These are phyloP conservation scores for Arremon aurantiirostris DNA, from an alignment of 2,797 vertebrate genomes.

Conservation along the genomic window DNA sequence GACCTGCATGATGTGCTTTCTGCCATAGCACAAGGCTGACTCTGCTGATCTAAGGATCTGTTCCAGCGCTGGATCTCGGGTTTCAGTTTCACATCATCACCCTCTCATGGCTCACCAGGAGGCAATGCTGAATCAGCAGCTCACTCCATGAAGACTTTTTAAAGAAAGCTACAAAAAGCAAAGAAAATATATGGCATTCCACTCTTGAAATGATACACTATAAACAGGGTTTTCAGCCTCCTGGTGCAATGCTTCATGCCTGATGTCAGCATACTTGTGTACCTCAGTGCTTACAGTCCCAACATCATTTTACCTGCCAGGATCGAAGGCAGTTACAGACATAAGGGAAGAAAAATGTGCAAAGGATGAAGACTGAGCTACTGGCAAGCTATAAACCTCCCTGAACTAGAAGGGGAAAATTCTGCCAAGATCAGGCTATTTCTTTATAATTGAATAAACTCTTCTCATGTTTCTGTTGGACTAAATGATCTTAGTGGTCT, in stretches of 20 bases:
- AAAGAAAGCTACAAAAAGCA: background rate
- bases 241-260: background rate
- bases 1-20: background rate
- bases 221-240: background rate
- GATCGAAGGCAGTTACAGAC: background rate
- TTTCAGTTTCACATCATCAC: constrained; percentile 21
- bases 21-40: background rate
- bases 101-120: background rate
- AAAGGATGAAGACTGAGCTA: background rate
- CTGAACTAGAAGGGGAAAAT: background rate
- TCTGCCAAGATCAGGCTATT: background rate
- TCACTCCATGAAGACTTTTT: background rate
- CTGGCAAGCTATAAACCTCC: background rate
- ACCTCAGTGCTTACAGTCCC: background rate
- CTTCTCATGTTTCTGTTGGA: background rate
- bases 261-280: background rate
- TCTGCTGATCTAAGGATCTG: background rate
- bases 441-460: background rate
- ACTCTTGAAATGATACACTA: background rate
- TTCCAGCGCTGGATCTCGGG: background rate
- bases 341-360: background rate
- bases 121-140: constrained; percentile 31
- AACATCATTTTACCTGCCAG: background rate
- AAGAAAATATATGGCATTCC: background rate
- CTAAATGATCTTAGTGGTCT: background rate